These are phyloP conservation scores for Athetis lepigone DNA, from an alignment of 2,888 invertebrate species.

Conservation along the genomic window DNA sequence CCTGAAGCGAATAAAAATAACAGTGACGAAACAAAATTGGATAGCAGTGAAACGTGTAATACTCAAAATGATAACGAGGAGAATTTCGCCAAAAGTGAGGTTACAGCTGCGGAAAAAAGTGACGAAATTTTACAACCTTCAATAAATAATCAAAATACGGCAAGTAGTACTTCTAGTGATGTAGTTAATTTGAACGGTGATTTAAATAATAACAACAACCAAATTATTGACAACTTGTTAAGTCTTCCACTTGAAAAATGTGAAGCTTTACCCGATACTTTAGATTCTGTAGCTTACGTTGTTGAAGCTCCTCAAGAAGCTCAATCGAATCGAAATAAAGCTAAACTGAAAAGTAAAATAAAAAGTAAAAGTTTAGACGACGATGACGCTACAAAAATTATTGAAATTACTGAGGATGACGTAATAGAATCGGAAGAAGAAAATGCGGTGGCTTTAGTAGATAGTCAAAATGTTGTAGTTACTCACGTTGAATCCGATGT, in stretches of 20 bases:
- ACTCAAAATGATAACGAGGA: conserved; percentile 56
- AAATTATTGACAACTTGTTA: conserved; percentile 37
- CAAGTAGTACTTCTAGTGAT: conserved; percentile 47
- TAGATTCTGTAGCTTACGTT: conserved; percentile 70
- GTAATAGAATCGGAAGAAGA: conserved; percentile 68
- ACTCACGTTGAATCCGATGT: conserved; percentile 92
- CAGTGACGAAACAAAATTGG: conserved; percentile 68
- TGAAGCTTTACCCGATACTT: conserved; percentile 29
- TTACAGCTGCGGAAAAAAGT: conserved; percentile 33
- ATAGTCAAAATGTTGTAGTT: conserved; percentile 89
- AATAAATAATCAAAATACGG: conserved; percentile 21
- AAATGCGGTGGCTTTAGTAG: conserved; percentile 77
- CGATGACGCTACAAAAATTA: conserved; percentile 84
- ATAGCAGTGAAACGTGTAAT: conserved; percentile 66
- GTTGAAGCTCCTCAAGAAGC: conserved; percentile 88
- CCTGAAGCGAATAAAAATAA: conserved; percentile 71
- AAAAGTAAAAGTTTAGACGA: conserved; percentile 89
- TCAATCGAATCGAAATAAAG: conserved; percentile 74
- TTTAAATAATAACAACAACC: conserved; percentile 74
- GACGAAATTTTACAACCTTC: conserved; percentile 30
- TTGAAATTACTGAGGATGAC: conserved; percentile 81
- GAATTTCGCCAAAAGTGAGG: conserved; percentile 19
- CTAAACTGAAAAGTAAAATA: conserved; percentile 74
- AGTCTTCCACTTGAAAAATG: conserved; percentile 25
- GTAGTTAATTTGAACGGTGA: conserved; percentile 64